Evolutionary conservation across 2,113 vertebrate species (phyloP), one percentile per base, ranked within the genome.

Genomic region (Crotalus helleri): DNA sequence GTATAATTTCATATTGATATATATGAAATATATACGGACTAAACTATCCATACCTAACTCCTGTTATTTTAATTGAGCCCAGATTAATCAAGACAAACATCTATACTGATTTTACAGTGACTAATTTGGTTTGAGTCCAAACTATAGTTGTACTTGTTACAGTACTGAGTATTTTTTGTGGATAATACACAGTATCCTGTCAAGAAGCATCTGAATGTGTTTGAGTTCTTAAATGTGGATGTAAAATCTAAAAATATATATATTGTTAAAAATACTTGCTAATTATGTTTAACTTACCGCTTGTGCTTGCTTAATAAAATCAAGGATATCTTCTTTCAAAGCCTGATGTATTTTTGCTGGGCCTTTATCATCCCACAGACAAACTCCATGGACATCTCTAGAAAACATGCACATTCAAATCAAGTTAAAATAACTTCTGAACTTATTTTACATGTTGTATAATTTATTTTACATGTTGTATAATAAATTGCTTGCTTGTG

Each of bases 281-380:
- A 92, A 95, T 54, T 95, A 0, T 81, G 54, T 57, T 92, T 23
- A 89, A 97, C 98, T 98, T 98, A 99, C 99, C 93, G 99, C 99
- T 97, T 99, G 99, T 96, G 99, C 99, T 98, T 99, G 99, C 97
- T 99, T 99, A 97, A 99, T 99, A 97, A 99, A 99, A 95, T 99
- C 99, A 97, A 99, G 98, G 94, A 99, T 99, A 97, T 99, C 99
- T 97, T 99, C 99, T 97, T 99, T 99, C 95, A 99, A 98, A 96
- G 99, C 99, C 97, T 99, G 99, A 96, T 99, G 99, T 97, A 99
- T 99, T 98, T 99, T 99, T 91, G 99, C 99, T 89, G 99, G 99
- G 94, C 99, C 99, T 98, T 99, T 99, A 97, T 99, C 99, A 96
- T 99, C 99, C 99, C 99, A 99, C 85, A 99, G 97, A 96, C 99